These are phyloP conservation scores for Calidris pugnax DNA, from an alignment of 2,113 vertebrate genomes.

Conservation along the genomic window DNA sequence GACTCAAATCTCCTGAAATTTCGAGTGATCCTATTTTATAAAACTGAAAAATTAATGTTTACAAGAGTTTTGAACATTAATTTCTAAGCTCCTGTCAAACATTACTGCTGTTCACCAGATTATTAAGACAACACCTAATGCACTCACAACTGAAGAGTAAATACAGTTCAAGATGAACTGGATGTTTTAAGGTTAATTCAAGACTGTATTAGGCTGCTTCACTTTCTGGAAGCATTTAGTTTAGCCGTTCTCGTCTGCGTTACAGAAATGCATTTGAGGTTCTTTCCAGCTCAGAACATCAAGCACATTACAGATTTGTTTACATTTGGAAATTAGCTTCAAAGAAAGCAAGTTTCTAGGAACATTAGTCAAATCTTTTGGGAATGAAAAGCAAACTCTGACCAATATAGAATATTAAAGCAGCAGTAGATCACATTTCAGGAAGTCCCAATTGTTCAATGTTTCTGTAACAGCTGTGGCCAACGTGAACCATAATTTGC, in stretches of 20 bases:
- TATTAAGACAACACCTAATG: not conserved
- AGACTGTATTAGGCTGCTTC: not conserved
- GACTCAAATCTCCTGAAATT: not conserved
- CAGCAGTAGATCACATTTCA: constrained; percentile 21
- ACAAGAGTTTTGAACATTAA: not conserved
- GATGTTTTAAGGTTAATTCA: not conserved
- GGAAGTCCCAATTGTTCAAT: not conserved
- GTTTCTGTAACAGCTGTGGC: not conserved
- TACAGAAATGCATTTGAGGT: not conserved
- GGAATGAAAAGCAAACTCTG: constrained; percentile 3
- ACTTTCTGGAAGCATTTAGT: not conserved
- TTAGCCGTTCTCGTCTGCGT: not conserved
- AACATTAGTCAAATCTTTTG: constrained; percentile 10
- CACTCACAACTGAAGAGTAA: not conserved
- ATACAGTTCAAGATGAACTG: not conserved
- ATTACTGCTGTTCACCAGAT: not conserved
- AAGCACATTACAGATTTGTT: not conserved
- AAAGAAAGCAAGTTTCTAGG: constrained; percentile 57
- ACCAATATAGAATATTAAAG: not conserved
- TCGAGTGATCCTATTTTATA: not conserved
- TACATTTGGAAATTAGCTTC: constrained; percentile 22
- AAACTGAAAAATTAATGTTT: not conserved
- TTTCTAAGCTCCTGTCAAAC: not conserved
- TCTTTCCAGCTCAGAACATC: not conserved
- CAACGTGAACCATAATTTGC: not conserved